Base-by-base conservation (phyloP, 2,113 vertebrate species). In the Saccopteryx bilineata region DNA sequence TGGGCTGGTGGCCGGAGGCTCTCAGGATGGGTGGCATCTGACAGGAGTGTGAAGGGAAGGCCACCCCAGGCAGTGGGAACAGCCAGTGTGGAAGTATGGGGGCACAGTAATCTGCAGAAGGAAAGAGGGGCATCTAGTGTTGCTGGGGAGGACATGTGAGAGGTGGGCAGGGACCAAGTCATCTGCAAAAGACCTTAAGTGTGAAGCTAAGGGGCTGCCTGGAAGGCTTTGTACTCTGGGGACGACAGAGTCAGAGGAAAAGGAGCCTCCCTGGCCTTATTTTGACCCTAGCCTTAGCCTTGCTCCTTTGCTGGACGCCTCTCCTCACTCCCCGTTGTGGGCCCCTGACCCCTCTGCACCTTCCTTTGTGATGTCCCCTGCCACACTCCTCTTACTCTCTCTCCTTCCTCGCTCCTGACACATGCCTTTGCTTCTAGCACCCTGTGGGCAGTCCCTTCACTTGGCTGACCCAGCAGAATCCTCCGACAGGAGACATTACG, bases 301-400 rank as follows among this genome's bases (percentile, higher is more conserved):
- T 8, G 23, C 24, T 10, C 52, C 69, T 54, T 31, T 9, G 7
- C 75, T 10, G 58, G 17, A 48, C 0, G 0, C 5, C 23, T 21
- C 11, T 68, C 48, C 68, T 60, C 1, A 9, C 19, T 13, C 19
- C 79, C 9, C 85, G 72, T 19, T 52, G 50, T 48, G 2, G 1
- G 10, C 17, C 52, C 46, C 50, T 15, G 63, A 5, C 9, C 81
- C 52, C 24, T 66, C 6, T 4, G 26, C 2, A 1, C 24, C 31
- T 65, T 13, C n/a, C 28, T 26, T 1, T 0, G 0, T 5, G 54
- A 46, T 1, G 0, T 24, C 26, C 23, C 68, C 65, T 5, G 33
- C 39, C 7, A 4, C 1, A 0, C 60, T 26, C 63, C 52, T 46
- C 5, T 24, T 1, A 1, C 50, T 50, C 54, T 39, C 54, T 24